Evolutionary conservation across 2,888 invertebrate genomes (phyloP).

Genomic region (Drosophila tripunctata): DNA sequence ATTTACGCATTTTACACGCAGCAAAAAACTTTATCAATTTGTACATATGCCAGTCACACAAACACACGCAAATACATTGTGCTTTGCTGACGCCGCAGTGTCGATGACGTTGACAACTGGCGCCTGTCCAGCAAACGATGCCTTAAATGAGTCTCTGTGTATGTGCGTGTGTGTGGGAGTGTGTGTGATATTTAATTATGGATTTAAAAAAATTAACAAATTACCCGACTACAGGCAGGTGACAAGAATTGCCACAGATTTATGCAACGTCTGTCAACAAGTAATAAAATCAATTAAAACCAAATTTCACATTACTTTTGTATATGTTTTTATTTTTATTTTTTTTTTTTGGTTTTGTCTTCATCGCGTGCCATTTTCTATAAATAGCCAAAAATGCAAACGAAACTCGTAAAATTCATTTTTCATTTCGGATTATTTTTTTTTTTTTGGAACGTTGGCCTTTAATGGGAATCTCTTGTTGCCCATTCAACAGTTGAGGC

Average conservation of each 20-base stretch:
- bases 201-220: conserved; percentile 56
- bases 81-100: conserved; percentile 26
- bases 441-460: conserved; percentile 38
- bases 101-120: conserved; percentile 25
- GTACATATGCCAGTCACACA: conserved; percentile 42
- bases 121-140: conserved; percentile 22
- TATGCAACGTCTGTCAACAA: neutral
- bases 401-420: conserved; percentile 10
- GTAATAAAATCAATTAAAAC: conserved; percentile 2
- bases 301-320: neutral
- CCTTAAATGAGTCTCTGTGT: neutral
- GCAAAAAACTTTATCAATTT: conserved; percentile 58
- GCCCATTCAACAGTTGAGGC: neutral
- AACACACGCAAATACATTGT: neutral
- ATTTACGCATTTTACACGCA: conserved; percentile 63
- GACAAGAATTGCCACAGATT: conserved; percentile 34
- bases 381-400: conserved; percentile 37
- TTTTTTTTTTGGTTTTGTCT: neutral
- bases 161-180: neutral
- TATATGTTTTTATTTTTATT: neutral
- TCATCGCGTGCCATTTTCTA: conserved; percentile 56
- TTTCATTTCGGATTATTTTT: conserved; percentile 19
- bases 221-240: conserved; percentile 63
- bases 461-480: conserved; percentile 4
- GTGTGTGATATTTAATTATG: conserved; percentile 6